Base-by-base conservation (phyloP, 2,888 invertebrate genomes). In the Phengaris alcon region DNA sequence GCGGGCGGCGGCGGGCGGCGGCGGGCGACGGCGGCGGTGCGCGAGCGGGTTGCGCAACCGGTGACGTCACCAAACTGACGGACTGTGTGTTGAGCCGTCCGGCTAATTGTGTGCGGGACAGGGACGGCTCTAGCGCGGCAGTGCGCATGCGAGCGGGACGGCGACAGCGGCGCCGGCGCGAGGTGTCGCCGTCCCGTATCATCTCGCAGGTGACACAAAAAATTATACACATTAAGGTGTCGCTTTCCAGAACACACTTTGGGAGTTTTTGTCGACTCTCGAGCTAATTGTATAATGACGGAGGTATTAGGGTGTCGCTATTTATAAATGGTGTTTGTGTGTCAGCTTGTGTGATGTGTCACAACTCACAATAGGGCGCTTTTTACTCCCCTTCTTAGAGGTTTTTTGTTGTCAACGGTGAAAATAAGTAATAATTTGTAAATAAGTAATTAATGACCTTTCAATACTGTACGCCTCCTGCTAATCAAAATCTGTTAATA, bases 111-210 rank as follows among this genome's bases (percentile, higher is more conserved):
- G 22, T 22, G 59, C 59, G 59, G 22, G 59, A 59, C 5, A 22
- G 22, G 59, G 59, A 59, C 59, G 44, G 13, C 2, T 35, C 35
- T 0, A 22, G 12, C 6, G 64, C 44, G 35, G 35, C 12, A 12
- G 64, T 6, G 64, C 35, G 64, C 12, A 35, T 44, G 77, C 68
- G 75, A 73, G 75, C 75, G 77, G 75, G 77, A 75, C 68, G 77
- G 75, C 74, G 75, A 46, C 75, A 64, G 73, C 75, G 75, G 68
- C 59, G 75, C 73, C 35, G 55, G 44, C 52, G 54, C 52, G 52
- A 69, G 72, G 74, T 55, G 68, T 64, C 70, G 35, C 64, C 64
- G 64, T 15, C 64, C 64, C 35, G 64, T 64, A 64, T 64, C 64
- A 64, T 64, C 64, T 64, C 64, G 13, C 64, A 64, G 64, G 64